Percentiles rank a stretch among this genome's conserved stretches.
Conservation (phyloP, 2,888 invertebrate species). For the Dichetophora obliterata region DNA sequence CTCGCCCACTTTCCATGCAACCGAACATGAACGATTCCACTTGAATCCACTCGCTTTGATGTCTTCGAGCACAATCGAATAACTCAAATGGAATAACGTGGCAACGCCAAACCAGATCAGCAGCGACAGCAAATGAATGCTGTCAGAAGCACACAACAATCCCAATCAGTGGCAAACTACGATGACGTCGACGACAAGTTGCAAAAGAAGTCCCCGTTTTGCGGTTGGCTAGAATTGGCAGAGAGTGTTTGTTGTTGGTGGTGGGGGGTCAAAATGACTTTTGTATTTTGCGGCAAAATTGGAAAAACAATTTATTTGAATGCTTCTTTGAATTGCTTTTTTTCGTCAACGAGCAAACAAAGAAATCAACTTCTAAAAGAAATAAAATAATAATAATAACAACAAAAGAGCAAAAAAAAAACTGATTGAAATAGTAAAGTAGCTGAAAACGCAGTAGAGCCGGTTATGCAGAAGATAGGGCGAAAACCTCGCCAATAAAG, state of each 20-base stretch:
- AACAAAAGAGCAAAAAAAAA: constrained; percentile 6
- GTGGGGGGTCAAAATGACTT: constrained; percentile 23
- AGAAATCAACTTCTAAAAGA: constrained; percentile 33
- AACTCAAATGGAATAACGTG: constrained; percentile 27
- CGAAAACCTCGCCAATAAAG: neutral
- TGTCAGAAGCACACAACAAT: constrained; percentile 60
- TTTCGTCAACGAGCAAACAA: constrained; percentile 42
- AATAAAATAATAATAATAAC: neutral
- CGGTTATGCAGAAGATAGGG: neutral
- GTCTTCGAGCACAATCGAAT: constrained; percentile 16
- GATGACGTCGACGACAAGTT: neutral
- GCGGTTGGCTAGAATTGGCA: neutral
- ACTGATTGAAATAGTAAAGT: neutral
- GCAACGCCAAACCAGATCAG: constrained; percentile 1
- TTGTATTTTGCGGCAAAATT: constrained; percentile 24
- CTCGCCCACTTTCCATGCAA: neutral
- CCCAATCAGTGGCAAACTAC: constrained; percentile 27
- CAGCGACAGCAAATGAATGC: constrained; percentile 55
- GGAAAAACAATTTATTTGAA: constrained; percentile 37
- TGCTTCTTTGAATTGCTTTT: constrained; percentile 22
- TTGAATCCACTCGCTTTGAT: constrained; percentile 29
- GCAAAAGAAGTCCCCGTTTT: neutral
- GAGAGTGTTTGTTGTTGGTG: neutral
- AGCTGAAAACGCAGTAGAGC: neutral
- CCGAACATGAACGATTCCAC: constrained; percentile 2